These are phyloP conservation scores for Prolemur simus DNA, from an alignment of 2,113 vertebrate species.

Conservation along the genomic window DNA sequence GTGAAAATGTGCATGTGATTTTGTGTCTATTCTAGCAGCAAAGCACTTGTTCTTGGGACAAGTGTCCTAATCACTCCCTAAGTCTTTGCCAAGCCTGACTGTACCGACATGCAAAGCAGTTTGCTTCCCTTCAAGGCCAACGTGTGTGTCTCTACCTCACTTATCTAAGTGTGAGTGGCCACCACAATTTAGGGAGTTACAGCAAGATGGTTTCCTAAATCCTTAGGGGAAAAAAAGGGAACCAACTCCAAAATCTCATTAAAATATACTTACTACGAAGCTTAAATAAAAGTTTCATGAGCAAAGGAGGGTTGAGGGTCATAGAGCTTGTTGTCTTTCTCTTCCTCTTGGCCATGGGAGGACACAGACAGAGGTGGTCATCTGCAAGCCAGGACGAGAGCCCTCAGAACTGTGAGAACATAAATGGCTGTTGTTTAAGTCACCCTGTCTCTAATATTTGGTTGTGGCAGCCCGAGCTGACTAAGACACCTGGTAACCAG, in stretches of 20 bases:
- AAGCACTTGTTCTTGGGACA: not conserved
- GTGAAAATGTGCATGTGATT: not conserved
- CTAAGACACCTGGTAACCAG: not conserved
- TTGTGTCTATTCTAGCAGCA: not conserved
- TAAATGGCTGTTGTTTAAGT: not conserved
- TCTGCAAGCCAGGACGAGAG: not conserved
- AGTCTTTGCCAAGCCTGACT: not conserved
- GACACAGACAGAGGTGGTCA: not conserved
- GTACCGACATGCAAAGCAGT: not conserved
- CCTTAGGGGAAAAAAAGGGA: not conserved
- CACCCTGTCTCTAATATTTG: not conserved
- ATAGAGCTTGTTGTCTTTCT: accelerated
- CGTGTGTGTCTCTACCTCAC: not conserved
- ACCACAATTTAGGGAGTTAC: not conserved
- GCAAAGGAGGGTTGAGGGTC: not conserved
- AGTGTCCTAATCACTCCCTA: not conserved
- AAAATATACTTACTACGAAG: not conserved
- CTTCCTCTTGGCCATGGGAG: not conserved
- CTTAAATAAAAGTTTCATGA: not conserved
- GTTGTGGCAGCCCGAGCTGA: not conserved
- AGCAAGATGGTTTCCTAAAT: not conserved
- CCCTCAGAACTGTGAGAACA: not conserved
- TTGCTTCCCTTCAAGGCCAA: not conserved
- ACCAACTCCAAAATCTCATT: not conserved
- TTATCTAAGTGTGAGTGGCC: not conserved